Conservation (phyloP, 2,797 vertebrate species). For the Xerus rutilus region DNA sequence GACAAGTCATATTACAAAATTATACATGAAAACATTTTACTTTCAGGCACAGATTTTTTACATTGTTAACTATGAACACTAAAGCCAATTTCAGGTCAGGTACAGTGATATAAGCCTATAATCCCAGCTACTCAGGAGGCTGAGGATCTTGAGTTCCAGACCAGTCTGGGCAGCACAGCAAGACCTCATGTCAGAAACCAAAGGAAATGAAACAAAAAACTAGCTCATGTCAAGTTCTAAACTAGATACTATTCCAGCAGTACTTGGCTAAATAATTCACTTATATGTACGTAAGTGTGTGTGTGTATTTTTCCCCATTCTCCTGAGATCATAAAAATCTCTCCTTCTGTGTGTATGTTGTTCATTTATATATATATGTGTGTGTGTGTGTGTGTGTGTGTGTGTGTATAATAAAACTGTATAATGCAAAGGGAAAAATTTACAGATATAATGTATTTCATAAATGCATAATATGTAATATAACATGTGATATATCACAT, state of each 20-base stretch:
- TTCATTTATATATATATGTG: not conserved
- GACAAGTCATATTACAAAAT: too few relatives aligned
- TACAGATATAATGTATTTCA: too few relatives aligned
- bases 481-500: not conserved
- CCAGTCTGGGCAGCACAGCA: not conserved
- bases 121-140: not conserved
- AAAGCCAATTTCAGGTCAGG: not conserved
- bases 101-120: too few relatives aligned
- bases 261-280: not conserved
- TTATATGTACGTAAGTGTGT: too few relatives aligned
- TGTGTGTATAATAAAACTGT: not conserved
- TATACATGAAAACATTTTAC: not conserved
- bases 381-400: not conserved
- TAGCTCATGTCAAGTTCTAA: constrained; percentile 3
- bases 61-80: constrained; percentile 25
- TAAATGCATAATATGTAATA: too few relatives aligned
- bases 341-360: too few relatives aligned
- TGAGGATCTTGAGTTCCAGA: not conserved
- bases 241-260: not conserved
- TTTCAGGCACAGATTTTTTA: not conserved
- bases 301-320: not conserved
- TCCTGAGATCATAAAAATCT: not conserved
- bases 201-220: not conserved
- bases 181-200: too few relatives aligned
- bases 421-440: too few relatives aligned